phyloP scores from a whole-genome alignment of 2,888 invertebrate genomes.

The Agonopterix arenella region DNA sequence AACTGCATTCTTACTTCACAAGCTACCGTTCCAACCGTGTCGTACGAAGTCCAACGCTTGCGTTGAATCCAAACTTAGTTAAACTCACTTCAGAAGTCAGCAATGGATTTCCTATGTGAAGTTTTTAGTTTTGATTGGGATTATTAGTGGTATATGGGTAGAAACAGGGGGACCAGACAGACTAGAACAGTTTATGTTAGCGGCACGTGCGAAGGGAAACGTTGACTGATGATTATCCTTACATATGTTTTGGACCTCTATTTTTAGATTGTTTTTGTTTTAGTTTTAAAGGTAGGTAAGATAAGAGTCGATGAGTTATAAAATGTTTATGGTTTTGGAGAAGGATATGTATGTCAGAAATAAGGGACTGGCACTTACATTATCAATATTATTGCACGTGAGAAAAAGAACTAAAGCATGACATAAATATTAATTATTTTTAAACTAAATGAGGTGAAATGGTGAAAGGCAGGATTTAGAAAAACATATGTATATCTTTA shows the following conservation, averaged over 20 bases:
- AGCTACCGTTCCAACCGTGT: slow-evolving; percentile 20
- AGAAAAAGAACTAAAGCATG: too few species aligned
- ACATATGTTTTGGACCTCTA: slow-evolving; percentile 42
- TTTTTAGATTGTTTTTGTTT: slow-evolving; percentile 15
- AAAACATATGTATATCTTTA: too few species aligned
- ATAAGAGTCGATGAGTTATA: too few species aligned
- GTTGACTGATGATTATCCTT: slow-evolving; percentile 39
- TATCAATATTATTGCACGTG: too few species aligned
- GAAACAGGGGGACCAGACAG: slow-evolving; percentile 35
- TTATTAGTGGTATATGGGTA: slow-evolving; percentile 12
- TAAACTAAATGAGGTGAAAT: too few species aligned
- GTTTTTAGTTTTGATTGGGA: too few species aligned
- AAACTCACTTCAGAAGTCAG: slow-evolving; percentile 10
- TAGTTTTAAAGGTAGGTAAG: too few species aligned
- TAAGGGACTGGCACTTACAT: too few species aligned
- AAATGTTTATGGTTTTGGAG: too few species aligned
- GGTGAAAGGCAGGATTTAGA: too few species aligned
- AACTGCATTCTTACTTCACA: slow-evolving; percentile 36
- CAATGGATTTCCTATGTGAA: slow-evolving; percentile 26
- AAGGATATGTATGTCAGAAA: too few species aligned
- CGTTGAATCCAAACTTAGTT: slow-evolving; percentile 16
- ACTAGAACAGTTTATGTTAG: slow-evolving; percentile 50
- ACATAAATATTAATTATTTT: too few species aligned
- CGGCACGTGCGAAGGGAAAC: slow-evolving; percentile 53
- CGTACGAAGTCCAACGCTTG: slow-evolving; percentile 45